These are phyloP conservation scores for Drosophila suzukii DNA, from an alignment of 1,140 invertebrate genomes.

Conservation along the genomic window DNA sequence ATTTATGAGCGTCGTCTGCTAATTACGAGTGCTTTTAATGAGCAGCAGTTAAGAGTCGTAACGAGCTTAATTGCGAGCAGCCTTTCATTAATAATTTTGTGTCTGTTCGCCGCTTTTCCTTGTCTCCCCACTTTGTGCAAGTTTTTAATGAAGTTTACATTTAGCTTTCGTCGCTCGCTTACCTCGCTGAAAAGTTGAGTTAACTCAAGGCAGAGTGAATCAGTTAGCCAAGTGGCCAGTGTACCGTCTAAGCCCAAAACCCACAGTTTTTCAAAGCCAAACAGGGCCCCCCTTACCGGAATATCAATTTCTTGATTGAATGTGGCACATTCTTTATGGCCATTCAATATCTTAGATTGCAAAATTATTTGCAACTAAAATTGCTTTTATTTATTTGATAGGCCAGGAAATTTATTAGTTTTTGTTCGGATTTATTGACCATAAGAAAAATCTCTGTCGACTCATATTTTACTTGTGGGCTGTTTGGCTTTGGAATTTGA, in stretches of 20 bases:
- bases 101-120: conserved; percentile 19
- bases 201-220: conserved; percentile 15
- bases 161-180: conserved; percentile 38
- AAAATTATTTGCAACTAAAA: conserved; percentile 41
- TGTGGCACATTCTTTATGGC: conserved; percentile 23
- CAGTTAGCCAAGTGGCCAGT: conserved; percentile 11
- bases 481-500: conserved; percentile 1
- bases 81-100: conserved; percentile 69
- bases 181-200: conserved; percentile 17
- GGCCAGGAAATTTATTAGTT: conserved; percentile 27
- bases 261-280: not conserved
- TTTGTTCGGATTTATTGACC: conserved; percentile 38
- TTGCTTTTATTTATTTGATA: conserved; percentile 20
- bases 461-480: conserved; percentile 21
- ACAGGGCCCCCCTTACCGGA: not conserved
- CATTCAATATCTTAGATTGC: conserved; percentile 24
- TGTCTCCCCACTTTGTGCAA: conserved; percentile 47
- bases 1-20: conserved; percentile 70
- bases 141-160: conserved; percentile 78
- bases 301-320: conserved; percentile 28
- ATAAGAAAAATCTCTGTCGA: conserved; percentile 31
- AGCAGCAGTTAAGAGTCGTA: conserved; percentile 70
- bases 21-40: conserved; percentile 68
- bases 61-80: conserved; percentile 75
- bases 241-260: not conserved